Conservation (phyloP, 2,888 invertebrate species). For the Muscina levida region DNA sequence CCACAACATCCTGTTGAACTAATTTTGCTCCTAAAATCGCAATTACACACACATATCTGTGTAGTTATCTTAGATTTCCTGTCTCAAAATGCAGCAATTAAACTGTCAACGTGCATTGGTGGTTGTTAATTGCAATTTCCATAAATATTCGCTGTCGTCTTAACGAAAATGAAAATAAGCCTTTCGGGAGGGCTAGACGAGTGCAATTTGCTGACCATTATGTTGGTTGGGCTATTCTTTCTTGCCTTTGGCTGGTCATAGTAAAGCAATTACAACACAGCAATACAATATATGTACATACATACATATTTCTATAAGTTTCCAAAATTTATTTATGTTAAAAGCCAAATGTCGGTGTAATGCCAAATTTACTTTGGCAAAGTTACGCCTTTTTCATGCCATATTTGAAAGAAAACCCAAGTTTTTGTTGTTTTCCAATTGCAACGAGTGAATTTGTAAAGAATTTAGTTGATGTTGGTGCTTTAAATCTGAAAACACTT, state of each 20-base stretch:
- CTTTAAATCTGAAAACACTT: not conserved
- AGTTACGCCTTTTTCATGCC: constrained; percentile 60
- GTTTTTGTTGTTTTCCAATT: too few relatives aligned
- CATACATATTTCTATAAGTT: not conserved
- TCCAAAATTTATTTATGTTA: constrained; percentile 10
- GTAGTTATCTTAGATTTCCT: too few relatives aligned
- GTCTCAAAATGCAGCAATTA: constrained; percentile 4
- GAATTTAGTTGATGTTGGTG: not conserved
- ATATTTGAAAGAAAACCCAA: constrained; percentile 14
- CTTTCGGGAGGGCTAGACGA: not conserved
- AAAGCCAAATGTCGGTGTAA: not conserved
- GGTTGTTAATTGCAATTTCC: not conserved
- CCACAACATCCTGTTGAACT: not conserved
- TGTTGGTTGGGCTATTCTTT: not conserved
- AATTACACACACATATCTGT: too few relatives aligned
- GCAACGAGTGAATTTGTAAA: not conserved
- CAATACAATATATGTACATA: too few relatives aligned
- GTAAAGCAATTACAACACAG: constrained; percentile 13
- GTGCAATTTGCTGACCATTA: not conserved
- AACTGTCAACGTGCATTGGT: not conserved
- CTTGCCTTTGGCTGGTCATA: not conserved
- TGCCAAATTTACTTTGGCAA: constrained; percentile 36
- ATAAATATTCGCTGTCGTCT: constrained; percentile 19
- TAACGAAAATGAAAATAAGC: not conserved
- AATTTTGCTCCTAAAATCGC: not conserved